These are phyloP conservation scores for Liopterus haemorrhoidalis DNA, from an alignment of 2,888 invertebrate genomes.

Conservation along the genomic window DNA sequence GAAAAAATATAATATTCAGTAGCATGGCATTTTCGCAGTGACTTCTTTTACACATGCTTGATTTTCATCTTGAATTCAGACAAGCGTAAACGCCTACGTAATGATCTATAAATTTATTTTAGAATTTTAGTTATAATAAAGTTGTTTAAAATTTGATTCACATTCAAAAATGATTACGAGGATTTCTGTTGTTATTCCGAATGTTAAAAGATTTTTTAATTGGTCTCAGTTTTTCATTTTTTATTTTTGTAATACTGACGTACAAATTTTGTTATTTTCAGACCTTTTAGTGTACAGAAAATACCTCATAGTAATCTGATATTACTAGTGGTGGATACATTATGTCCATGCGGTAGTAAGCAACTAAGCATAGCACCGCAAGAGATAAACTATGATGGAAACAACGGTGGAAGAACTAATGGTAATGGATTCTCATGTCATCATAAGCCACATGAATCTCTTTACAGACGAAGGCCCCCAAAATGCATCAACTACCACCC, in stretches of 20 bases:
- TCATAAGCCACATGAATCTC: conserved; percentile 57
- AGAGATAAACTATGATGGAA: conserved; percentile 56
- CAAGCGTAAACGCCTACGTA: too few species aligned
- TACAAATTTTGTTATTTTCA: conserved; percentile 46
- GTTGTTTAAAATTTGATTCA: too few species aligned
- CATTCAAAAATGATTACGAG: too few species aligned
- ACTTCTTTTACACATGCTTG: too few species aligned
- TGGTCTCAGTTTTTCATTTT: background rate
- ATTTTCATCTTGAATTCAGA: too few species aligned
- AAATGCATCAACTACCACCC: conserved; percentile 87
- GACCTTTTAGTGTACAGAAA: conserved; percentile 88
- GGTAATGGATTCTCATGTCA: conserved; percentile 49
- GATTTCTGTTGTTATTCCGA: background rate
- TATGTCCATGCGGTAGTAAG: conserved; percentile 84
- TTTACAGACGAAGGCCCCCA: conserved; percentile 67
- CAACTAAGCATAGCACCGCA: conserved; percentile 75
- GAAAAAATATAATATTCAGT: too few species aligned
- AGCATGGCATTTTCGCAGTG: too few species aligned
- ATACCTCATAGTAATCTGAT: conserved; percentile 86
- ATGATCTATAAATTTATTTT: conserved; percentile 14
- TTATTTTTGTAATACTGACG: too few species aligned
- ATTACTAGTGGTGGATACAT: conserved; percentile 78
- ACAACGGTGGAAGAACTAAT: conserved; percentile 11
- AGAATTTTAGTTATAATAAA: too few species aligned
- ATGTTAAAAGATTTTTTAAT: conserved; percentile 7